Base-by-base conservation (phyloP, 2,888 invertebrate genomes). In the Xestoiulus laeticollis region DNA sequence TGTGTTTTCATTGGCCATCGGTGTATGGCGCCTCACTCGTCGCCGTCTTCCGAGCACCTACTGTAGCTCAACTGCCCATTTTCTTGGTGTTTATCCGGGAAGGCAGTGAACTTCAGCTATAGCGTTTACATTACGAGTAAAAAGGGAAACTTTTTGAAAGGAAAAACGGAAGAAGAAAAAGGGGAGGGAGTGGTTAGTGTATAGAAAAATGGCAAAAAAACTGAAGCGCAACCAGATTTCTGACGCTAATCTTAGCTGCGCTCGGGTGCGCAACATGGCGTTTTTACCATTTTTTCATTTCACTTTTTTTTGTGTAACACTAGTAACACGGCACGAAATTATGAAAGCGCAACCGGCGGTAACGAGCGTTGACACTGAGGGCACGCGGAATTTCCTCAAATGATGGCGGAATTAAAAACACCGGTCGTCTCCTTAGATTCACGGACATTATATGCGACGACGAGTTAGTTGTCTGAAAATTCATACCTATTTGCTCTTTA, bases 191-290 rank as follows among this genome's bases (percentile, higher is more conserved):
- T 48, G 48, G 38, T 38, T 38, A 38, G 38, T 6, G 3, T 38
- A 38, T 38, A 38, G 48, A 48, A 48, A 16, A 12, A 19, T 10
- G 68, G 12, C 26, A 68, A 59, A 68, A 26, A 68, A 68, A 68
- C 26, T 68, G 68, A 68, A 68, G 68, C 68, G 68, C 68, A 68
- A 68, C 68, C 68, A 68, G 68, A 68, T 68, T 68, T 68, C 68
- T 68, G 26, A 68, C 12, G 68, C 68, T 68, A 68, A 68, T 26
- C 68, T 68, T 68, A 68, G 68, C 68, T 26, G 68, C 68, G 68
- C 68, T 68, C 68, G 68, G 68, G 10, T 68, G 68, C 68, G 26
- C 68, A 68, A 68, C 68, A 68, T 68, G 59, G 68, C 68, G 68
- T n/a, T 22, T 22, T 22, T 19, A 8, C 22, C n/a, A 22, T n/a